Conservation (phyloP, 2,113 vertebrate species). For the Corvus cornix region DNA sequence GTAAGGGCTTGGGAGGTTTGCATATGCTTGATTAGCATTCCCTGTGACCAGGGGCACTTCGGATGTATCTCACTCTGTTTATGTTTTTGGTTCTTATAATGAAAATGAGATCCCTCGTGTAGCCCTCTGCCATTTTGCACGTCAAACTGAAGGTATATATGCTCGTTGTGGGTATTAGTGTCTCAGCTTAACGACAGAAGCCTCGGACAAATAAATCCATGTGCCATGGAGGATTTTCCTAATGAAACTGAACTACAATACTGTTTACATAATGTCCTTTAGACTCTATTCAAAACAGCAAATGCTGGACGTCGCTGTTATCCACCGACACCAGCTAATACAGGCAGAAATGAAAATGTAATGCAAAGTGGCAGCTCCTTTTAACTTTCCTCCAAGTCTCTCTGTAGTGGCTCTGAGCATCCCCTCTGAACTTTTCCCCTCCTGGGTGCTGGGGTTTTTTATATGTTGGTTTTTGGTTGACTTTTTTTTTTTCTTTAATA, state of each 20-base stretch:
- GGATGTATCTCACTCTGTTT: slow-evolving; percentile 34
- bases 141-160: slow-evolving; percentile 48
- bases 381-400: not conserved
- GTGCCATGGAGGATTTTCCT: slow-evolving; percentile 63
- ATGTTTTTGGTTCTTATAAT: slow-evolving; percentile 64
- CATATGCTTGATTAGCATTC: slow-evolving; percentile 27
- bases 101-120: slow-evolving; percentile 65
- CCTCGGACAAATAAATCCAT: slow-evolving; percentile 60
- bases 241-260: slow-evolving; percentile 59
- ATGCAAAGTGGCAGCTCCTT: slow-evolving; percentile 36
- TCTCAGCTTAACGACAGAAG: slow-evolving; percentile 58
- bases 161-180: slow-evolving; percentile 58
- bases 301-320: not conserved
- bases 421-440: slow-evolving; percentile 55
- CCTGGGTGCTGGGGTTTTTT: not conserved
- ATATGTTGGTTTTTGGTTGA: not conserved
- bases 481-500: not conserved
- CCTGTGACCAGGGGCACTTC: not conserved
- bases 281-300: slow-evolving; percentile 39
- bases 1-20: not conserved
- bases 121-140: slow-evolving; percentile 60
- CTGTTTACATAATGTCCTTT: slow-evolving; percentile 64
- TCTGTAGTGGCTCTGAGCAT: not conserved
- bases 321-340: slow-evolving; percentile 16
- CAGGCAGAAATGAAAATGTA: slow-evolving; percentile 18